Base-by-base conservation (phyloP, 1,140 invertebrate genomes). In the Hydropsyche tenuis region DNA sequence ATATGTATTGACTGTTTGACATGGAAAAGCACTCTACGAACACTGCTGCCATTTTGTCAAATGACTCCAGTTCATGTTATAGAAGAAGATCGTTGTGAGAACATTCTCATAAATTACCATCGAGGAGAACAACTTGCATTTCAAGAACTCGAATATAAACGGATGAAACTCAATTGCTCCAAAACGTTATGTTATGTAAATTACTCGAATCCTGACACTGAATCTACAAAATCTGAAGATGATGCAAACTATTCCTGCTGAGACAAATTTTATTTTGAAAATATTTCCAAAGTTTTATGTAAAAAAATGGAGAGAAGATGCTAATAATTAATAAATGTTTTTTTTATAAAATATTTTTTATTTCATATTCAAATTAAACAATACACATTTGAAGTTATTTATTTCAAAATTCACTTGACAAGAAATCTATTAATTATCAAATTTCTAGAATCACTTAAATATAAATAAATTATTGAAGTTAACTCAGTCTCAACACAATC, bases 1-100 rank as follows among this genome's bases (percentile, higher is more conserved):
- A 30, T 69, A 62, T 68, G 48, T 56, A 69, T 73, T 23, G 6
- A 73, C 20, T 73, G 37, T 46, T 46, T 56, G 72, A 73, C 18
- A 66, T 12, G 37, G 53, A 23, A 73, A 27, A 27, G 72, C 72
- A 42, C 46, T 56, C 25, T 53, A 42, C 51, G 37, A 68, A 48
- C 56, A 27, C 12, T 60, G 9, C 56, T 60, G 56, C 56, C 23
- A 14, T 14, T 18, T 53, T 53, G 1, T 53, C 18, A 46, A 20
- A 60, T 27, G 23, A 60, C 2, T 12, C 56, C 56, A 60, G 56
- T 60, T 60, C 22, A 22, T 48, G 45, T 48, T n/a, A 14, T n/a
- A 48, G 16, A 7, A 48, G 45, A 16, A 48, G 45, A 48, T 4
- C 4, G 14, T n/a, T 48, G 14, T 9, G 9, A n/a, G n/a, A 37